Percentiles rank a stretch among this genome's conserved stretches.
Conservation (phyloP, 2,888 invertebrate genomes). For the Pollenia amentaria region DNA sequence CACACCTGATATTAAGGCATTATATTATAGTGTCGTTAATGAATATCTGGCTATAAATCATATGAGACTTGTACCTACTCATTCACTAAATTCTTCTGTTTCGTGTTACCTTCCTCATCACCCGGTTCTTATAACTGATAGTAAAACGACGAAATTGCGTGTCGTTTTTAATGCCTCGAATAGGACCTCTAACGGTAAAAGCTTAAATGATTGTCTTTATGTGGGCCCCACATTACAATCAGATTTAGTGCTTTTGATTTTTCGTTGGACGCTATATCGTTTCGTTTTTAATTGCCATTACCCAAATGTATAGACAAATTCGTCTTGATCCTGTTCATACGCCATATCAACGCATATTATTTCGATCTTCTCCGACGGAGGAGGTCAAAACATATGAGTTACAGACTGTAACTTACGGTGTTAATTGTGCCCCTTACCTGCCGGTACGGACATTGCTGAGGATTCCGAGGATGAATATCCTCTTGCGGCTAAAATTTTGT, state of each 20-base stretch:
- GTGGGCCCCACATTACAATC: not conserved
- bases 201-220: conserved; percentile 2
- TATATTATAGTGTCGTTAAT: no score
- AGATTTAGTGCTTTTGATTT: not conserved
- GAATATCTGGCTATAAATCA: not conserved
- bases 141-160: not conserved
- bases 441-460: not conserved
- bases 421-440: no score
- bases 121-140: not conserved
- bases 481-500: no score
- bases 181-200: not conserved
- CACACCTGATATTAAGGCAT: not conserved
- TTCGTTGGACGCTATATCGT: not conserved
- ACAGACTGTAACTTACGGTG: not conserved
- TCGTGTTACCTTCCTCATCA: not conserved
- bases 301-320: not conserved
- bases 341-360: not conserved
- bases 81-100: no score
- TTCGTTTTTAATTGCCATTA: not conserved
- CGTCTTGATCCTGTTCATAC: not conserved
- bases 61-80: not conserved
- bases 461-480: no score
- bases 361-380: not conserved
- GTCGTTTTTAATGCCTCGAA: not conserved
- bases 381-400: not conserved